Conservation (phyloP, 2,888 invertebrate species). For the Phyllotreta cruciferae region DNA sequence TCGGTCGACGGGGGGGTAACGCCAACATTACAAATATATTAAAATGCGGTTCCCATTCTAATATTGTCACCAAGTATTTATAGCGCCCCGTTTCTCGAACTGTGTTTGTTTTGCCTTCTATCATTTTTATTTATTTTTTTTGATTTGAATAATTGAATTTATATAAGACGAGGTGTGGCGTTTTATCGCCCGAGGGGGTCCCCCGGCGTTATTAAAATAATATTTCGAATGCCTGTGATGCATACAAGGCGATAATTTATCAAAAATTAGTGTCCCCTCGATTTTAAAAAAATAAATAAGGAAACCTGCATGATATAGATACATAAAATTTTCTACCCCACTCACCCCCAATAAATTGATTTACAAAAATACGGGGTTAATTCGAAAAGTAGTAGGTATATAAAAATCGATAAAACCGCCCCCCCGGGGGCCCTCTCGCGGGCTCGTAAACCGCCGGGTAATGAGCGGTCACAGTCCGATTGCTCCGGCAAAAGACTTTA, state of each 20-base stretch:
- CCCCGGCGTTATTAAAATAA: background rate
- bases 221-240: background rate
- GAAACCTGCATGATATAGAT: too few species aligned
- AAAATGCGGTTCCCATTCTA: slow-evolving; percentile 60
- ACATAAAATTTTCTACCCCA: too few species aligned
- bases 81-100: slow-evolving; percentile 56
- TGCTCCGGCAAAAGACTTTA: slow-evolving; percentile 43
- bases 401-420: background rate
- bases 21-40: slow-evolving; percentile 59
- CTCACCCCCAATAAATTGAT: too few species aligned
- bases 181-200: slow-evolving; percentile 51
- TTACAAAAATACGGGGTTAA: too few species aligned
- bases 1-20: slow-evolving; percentile 53
- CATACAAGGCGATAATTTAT: too few species aligned
- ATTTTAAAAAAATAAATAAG: too few species aligned
- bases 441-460: slow-evolving; percentile 22
- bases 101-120: too few species aligned
- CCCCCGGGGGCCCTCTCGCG: too few species aligned
- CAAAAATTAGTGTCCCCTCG: too few species aligned
- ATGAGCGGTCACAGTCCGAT: slow-evolving; percentile 44
- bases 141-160: slow-evolving; percentile 58
- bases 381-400: too few species aligned
- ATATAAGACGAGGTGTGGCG: slow-evolving; percentile 55
- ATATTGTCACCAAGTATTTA: slow-evolving; percentile 63
- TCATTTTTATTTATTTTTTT: too few species aligned